phyloP scores from a whole-genome alignment of 2,113 vertebrate genomes.

The Anguilla japonica region DNA sequence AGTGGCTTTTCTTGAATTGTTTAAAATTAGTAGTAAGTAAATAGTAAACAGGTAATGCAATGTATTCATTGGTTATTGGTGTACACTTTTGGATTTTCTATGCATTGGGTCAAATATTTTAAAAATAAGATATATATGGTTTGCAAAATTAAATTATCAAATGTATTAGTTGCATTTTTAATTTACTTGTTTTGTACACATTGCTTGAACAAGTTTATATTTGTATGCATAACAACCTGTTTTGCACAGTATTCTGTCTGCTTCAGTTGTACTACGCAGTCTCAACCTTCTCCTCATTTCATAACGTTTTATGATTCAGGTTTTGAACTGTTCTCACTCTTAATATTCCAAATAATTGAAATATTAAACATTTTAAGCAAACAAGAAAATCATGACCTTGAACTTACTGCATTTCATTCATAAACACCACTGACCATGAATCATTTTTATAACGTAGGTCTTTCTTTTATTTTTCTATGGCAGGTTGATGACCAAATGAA shows the following conservation, averaged over 20 bases:
- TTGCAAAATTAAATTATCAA: neutral
- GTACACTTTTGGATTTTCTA: neutral
- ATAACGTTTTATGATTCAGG: neutral
- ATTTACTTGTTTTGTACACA: too few relatives aligned
- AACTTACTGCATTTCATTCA: neutral
- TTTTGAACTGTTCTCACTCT: neutral
- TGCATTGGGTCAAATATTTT: too few relatives aligned
- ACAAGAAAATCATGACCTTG: neutral
- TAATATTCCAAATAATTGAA: neutral
- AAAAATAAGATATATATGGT: neutral
- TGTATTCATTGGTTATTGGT: neutral
- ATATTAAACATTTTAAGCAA: neutral
- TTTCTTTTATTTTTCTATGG: constrained; percentile 34
- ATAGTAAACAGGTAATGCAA: neutral
- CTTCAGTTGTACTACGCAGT: too few relatives aligned
- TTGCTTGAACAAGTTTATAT: too few relatives aligned
- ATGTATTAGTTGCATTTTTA: too few relatives aligned
- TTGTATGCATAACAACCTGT: too few relatives aligned
- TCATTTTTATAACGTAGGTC: neutral
- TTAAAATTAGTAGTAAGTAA: neutral
- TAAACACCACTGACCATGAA: neutral
- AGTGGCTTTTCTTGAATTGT: neutral
- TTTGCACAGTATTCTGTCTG: too few relatives aligned
- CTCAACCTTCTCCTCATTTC: neutral
- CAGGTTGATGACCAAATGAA: constrained; percentile 99